Conservation (phyloP, 2,888 invertebrate species). For the Lacanobia wlatinum region DNA sequence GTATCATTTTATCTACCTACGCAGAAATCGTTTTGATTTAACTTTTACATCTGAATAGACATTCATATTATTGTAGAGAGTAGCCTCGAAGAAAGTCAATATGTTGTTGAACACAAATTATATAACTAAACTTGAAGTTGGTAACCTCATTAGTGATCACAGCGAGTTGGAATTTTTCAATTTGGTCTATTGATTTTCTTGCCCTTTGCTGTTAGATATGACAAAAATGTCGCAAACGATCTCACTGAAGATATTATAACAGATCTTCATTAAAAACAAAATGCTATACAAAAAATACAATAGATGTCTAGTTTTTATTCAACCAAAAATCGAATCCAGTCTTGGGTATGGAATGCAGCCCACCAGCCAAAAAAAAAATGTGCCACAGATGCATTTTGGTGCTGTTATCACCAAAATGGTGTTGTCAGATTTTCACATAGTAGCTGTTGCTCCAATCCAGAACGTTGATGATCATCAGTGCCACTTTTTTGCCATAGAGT, state of each 20-base stretch:
- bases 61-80: neutral
- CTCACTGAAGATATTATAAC: neutral
- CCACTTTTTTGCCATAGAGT: neutral
- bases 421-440: neutral
- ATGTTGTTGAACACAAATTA: neutral
- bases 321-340: neutral
- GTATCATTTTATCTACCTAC: neutral
- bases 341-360: neutral
- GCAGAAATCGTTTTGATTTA: neutral
- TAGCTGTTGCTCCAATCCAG: neutral
- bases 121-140: no score
- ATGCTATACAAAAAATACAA: neutral
- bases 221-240: neutral
- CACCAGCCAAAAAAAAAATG: neutral
- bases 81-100: no score
- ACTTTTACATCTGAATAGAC: neutral
- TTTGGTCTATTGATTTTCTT: neutral
- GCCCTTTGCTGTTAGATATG: neutral
- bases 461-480: neutral
- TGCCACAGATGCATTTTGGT: neutral
- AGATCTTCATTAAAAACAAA: neutral
- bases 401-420: neutral
- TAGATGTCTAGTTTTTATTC: neutral
- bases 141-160: neutral
- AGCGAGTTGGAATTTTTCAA: neutral